Percentiles rank a stretch among this genome's conserved stretches.
These are phyloP conservation scores for Sakesphorus luctuosus DNA, from an alignment of 2,113 vertebrate species.

Conservation along the genomic window DNA sequence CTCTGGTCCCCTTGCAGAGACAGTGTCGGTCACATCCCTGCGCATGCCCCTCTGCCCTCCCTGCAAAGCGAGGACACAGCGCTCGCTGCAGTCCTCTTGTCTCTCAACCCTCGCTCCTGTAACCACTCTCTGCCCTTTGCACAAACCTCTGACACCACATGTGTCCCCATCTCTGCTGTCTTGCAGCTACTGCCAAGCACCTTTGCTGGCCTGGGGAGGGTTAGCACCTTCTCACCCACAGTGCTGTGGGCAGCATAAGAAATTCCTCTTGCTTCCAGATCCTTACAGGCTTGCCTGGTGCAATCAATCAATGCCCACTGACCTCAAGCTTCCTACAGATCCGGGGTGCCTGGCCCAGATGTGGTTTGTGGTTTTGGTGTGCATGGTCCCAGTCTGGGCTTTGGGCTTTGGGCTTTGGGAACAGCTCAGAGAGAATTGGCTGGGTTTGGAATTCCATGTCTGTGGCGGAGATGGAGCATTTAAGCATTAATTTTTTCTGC, in stretches of 20 bases:
- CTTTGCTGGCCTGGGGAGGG: background rate
- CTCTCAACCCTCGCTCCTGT: background rate
- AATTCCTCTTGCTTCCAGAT: background rate
- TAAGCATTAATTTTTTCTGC: constrained; percentile 31
- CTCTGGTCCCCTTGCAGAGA: background rate
- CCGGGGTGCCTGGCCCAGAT: background rate
- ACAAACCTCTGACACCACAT: background rate
- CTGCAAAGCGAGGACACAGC: rapidly evolving
- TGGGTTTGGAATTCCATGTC: background rate
- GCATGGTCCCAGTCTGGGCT: background rate
- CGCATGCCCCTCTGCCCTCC: rapidly evolving
- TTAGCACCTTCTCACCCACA: rapidly evolving
- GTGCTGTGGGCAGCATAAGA: rapidly evolving
- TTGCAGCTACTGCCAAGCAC: background rate
- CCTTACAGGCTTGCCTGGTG: background rate
- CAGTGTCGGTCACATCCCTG: rapidly evolving
- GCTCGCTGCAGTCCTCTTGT: rapidly evolving
- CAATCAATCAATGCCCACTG: background rate
- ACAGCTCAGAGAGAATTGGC: background rate
- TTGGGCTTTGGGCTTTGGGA: background rate
- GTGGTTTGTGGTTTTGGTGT: background rate
- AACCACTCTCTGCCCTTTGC: background rate
- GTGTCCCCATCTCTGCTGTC: background rate
- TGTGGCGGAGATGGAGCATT: background rate
- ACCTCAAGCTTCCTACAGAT: background rate